Conservation (phyloP, 2,113 vertebrate genomes). For the Thinocorus orbignyianus region DNA sequence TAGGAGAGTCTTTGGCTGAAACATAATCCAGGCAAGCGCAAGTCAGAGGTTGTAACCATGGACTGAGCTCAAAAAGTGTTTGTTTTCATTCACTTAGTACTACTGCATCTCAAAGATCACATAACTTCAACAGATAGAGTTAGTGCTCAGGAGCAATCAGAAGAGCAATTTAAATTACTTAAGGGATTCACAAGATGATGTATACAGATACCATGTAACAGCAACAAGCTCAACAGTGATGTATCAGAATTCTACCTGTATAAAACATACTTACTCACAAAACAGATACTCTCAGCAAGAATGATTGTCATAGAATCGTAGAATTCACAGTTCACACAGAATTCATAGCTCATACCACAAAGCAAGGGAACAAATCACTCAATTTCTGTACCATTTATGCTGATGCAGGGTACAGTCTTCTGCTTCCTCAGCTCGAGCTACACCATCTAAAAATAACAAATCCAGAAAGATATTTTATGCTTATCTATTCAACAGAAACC, state of each 20-base stretch:
- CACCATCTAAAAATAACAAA: not conserved
- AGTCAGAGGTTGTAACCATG: not conserved
- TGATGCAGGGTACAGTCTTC: not conserved
- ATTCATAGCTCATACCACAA: not conserved
- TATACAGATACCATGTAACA: no score
- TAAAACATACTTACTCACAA: not conserved
- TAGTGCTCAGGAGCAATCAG: not conserved
- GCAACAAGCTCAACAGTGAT: not conserved
- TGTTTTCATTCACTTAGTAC: not conserved
- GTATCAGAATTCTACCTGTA: not conserved
- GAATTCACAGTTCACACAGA: not conserved
- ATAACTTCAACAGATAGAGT: not conserved
- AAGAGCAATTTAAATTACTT: not conserved
- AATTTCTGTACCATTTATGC: not conserved
- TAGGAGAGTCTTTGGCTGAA: not conserved
- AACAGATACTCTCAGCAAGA: not conserved
- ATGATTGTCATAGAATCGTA: not conserved
- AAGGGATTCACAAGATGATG: not conserved
- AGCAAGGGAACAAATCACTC: not conserved
- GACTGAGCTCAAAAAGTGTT: not conserved
- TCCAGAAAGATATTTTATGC: not conserved
- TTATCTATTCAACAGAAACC: not conserved
- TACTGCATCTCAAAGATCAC: not conserved
- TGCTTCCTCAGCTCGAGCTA: not conserved
- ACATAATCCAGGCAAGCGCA: not conserved